phyloP scores from a whole-genome alignment of 1,140 invertebrate genomes.

The Heterodera schachtii region DNA sequence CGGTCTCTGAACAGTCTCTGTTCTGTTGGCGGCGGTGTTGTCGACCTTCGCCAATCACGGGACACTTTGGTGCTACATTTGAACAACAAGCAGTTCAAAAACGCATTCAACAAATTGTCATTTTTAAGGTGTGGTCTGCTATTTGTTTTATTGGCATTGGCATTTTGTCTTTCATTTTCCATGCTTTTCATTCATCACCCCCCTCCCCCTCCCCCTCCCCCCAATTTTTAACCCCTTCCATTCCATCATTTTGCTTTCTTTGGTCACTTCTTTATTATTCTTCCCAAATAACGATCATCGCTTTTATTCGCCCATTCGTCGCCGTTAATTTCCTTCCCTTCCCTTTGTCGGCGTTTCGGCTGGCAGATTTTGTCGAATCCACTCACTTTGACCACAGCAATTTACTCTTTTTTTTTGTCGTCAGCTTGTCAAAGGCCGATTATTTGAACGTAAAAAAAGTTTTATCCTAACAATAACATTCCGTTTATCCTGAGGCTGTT shows the following conservation, averaged over 20 bases:
- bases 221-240: neutral
- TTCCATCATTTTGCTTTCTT: neutral
- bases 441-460: neutral
- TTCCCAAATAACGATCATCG: conserved; percentile 29
- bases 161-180: neutral
- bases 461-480: neutral
- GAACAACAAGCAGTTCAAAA: conserved; percentile 62
- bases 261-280: conserved; percentile 5
- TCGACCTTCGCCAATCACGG: conserved; percentile 29
- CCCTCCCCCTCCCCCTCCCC: no score
- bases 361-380: neutral
- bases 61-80: conserved; percentile 60
- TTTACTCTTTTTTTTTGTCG: neutral
- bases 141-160: neutral
- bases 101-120: conserved; percentile 51
- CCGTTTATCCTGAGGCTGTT: neutral
- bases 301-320: conserved; percentile 23
- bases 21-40: neutral
- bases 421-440: neutral
- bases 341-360: neutral
- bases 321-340: neutral
- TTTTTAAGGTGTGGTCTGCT: conserved; percentile 50
- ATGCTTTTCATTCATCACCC: neutral
- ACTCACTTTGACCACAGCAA: neutral
- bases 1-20: conserved; percentile 38